Conservation (phyloP, 2,113 vertebrate species). For the Triplophysa dalaica region DNA sequence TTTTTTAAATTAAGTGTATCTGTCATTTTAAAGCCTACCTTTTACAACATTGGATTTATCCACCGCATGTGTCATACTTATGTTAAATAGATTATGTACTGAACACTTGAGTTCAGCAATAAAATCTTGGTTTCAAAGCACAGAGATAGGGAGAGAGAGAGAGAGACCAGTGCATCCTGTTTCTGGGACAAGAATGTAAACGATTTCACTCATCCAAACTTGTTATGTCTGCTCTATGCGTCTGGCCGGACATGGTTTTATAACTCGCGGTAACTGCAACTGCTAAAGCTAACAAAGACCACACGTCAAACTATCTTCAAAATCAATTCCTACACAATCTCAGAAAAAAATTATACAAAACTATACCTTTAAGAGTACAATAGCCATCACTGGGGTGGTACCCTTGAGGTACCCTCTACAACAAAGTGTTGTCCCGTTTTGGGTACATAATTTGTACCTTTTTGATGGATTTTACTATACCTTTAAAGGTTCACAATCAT, state of each 20-base stretch:
- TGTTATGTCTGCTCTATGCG: conserved; percentile 74
- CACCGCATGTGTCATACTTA: conserved; percentile 5
- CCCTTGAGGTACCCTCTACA: no score
- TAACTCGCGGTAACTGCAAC: conserved; percentile 62
- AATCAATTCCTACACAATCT: no score
- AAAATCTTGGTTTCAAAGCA: background rate
- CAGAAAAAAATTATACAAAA: no score
- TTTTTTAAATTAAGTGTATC: background rate
- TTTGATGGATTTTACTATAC: no score
- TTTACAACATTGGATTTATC: background rate
- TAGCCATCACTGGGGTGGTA: no score
- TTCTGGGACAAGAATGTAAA: conserved; percentile 77
- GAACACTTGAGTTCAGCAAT: background rate
- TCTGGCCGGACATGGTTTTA: conserved; percentile 66
- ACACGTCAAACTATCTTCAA: background rate
- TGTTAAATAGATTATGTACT: background rate
- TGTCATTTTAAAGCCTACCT: background rate
- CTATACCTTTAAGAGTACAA: no score
- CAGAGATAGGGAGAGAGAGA: background rate
- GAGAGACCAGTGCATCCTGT: conserved; percentile 66
- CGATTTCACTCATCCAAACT: conserved; percentile 64
- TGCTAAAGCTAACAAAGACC: conserved; percentile 20
- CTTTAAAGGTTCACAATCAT: no score
- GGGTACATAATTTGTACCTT: no score
- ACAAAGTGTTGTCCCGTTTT: no score